Base-by-base conservation (phyloP, 1,140 invertebrate genomes). In the Aphaenogaster ashmeadi region DNA sequence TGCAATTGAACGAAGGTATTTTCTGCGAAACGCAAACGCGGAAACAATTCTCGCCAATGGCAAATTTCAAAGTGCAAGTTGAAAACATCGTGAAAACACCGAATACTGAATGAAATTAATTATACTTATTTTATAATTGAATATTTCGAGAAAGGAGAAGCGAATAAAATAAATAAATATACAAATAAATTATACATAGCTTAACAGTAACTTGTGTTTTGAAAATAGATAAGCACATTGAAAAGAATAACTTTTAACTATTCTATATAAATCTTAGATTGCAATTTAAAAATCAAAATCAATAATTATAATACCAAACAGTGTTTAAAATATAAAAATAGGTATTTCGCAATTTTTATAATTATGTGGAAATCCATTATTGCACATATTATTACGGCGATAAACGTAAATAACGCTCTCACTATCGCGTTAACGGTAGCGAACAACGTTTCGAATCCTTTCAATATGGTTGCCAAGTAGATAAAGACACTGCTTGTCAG, bases 31-130 rank as follows among this genome's bases (percentile, higher is more conserved):
- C 13, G 36, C 36, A 56, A 11, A 33, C 15, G 18, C 62, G 69
- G 41, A 84, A 75, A 75, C n/a, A 11, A n/a, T 60, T 75, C 18
- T 41, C 50, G 21, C 21, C 47, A 54, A 78, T 78, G 72, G 5
- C 33, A 38, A 66, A 41, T 86, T 47, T 86, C 36, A 21, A 74
- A 83, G n/a, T 11, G 38, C n/a, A 18, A 0, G 6, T 38, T 64
- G 58, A 18, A 78, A 27, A 33, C 5, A 44, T 9, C 3, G 6
- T n/a, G 18, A 18, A 36, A 75, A 56, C 13, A 3, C 7, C 9
- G 8, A 72, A 38, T 72, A 44, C 41, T 13, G 56, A 27, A 62
- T 33, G 33, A 50, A 47, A 71, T 71, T 67, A 67, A 67, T 67
- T 67, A 38, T 60, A 60, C 5, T 60, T 5, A 60, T 60, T 41